These are phyloP conservation scores for Dryas iulia DNA, from an alignment of 1,140 invertebrate genomes.

Conservation along the genomic window DNA sequence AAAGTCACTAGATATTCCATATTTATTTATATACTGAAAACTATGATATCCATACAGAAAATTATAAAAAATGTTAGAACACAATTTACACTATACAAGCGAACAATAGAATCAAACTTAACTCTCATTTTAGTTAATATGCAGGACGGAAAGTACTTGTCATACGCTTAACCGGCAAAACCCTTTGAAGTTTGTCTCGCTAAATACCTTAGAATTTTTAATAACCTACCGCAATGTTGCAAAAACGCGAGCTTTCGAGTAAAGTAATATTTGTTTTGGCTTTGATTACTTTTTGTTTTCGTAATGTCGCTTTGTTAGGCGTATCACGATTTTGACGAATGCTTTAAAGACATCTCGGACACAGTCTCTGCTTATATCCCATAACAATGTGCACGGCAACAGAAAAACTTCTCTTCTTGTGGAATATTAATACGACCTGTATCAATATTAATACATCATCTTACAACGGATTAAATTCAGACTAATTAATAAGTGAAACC, in stretches of 20 bases:
- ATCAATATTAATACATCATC: constrained; percentile 3
- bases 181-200: constrained; percentile 1
- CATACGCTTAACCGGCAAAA: neutral
- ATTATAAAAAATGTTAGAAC: neutral
- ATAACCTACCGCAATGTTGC: constrained; percentile 20
- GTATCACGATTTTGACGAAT: constrained; percentile 30
- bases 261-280: constrained; percentile 27
- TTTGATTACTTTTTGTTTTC: constrained; percentile 22
- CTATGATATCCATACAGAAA: neutral
- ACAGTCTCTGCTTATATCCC: neutral
- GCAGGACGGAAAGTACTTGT: neutral
- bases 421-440: constrained; percentile 8
- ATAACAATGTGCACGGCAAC: neutral
- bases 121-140: neutral
- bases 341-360: constrained; percentile 10
- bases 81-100: neutral
- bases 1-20: too few relatives aligned
- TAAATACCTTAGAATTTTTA: constrained; percentile 21
- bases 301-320: constrained; percentile 20
- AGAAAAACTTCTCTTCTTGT: neutral
- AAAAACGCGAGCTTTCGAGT: constrained; percentile 21
- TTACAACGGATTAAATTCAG: neutral
- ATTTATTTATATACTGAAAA: too few relatives aligned
- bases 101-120: neutral
- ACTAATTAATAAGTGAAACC: neutral